phyloP scores from a whole-genome alignment of 2,113 vertebrate genomes.

The Sphaerodactylus townsendi region DNA sequence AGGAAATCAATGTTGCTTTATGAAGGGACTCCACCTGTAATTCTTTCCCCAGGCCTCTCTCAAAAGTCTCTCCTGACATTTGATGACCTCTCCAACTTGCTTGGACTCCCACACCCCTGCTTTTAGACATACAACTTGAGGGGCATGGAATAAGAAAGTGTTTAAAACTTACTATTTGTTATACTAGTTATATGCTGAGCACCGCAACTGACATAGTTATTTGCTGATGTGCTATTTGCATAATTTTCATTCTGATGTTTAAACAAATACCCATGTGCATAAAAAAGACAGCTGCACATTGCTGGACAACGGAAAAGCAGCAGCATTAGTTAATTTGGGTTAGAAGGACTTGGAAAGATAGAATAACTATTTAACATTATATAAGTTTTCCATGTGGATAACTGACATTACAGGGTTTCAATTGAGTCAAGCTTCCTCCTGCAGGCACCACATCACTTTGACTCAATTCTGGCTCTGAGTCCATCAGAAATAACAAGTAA shows the following conservation, averaged over 20 bases:
- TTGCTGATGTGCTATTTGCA: neutral
- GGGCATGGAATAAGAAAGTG: neutral
- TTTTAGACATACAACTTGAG: neutral
- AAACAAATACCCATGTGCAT: neutral
- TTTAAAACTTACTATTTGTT: neutral
- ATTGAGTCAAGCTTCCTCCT: too few relatives aligned
- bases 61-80: neutral
- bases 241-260: neutral
- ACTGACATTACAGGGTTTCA: too few relatives aligned
- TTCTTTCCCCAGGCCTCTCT: neutral
- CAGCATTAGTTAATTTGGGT: too few relatives aligned
- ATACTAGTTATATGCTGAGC: slow-evolving; percentile 11
- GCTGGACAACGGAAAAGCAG: too few relatives aligned
- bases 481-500: too few relatives aligned
- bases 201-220: neutral
- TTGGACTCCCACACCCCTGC: neutral
- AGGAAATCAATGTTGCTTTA: slow-evolving; percentile 13
- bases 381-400: too few relatives aligned
- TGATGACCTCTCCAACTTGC: fast-evolving
- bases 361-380: too few relatives aligned
- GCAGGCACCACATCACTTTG: too few relatives aligned
- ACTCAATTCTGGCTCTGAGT: too few relatives aligned
- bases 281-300: too few relatives aligned
- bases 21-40: neutral
- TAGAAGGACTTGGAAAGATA: too few relatives aligned